Percentiles rank a stretch among this genome's conserved stretches.
These are phyloP conservation scores for Acrobasis suavella DNA, from an alignment of 2,888 invertebrate genomes.

Conservation along the genomic window DNA sequence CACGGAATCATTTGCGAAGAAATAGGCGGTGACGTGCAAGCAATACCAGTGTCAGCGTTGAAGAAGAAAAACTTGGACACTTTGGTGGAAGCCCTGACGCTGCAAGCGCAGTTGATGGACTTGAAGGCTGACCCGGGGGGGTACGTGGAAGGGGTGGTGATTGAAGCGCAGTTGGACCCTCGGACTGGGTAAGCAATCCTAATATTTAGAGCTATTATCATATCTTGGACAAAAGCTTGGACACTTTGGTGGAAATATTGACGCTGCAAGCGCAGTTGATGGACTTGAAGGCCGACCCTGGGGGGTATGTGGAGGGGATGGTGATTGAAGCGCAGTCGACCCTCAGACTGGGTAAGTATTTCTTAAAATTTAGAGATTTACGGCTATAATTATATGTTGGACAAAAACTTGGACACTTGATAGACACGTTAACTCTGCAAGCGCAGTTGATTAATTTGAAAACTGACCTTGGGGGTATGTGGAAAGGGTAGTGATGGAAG, in stretches of 20 bases:
- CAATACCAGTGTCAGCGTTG: slow-evolving; percentile 95
- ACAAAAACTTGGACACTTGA: no score
- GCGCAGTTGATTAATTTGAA: no score
- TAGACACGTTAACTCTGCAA: no score
- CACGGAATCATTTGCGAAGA: slow-evolving; percentile 93
- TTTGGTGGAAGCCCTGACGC: slow-evolving; percentile 91
- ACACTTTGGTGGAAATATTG: not conserved
- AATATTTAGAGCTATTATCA: not conserved
- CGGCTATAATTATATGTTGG: no score
- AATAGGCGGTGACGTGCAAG: slow-evolving; percentile 95
- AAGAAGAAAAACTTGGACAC: slow-evolving; percentile 89
- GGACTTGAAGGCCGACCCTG: slow-evolving; percentile 89
- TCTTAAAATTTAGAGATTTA: no score
- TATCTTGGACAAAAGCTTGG: no score
- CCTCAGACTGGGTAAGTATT: slow-evolving; percentile 51
- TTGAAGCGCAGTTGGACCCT: slow-evolving; percentile 88
- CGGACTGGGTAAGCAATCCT: slow-evolving; percentile 49
- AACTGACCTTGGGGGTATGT: no score
- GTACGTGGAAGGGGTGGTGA: slow-evolving; percentile 92
- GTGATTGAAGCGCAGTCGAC: slow-evolving; percentile 91
- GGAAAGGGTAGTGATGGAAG: no score
- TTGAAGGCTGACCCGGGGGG: slow-evolving; percentile 92
- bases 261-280: not conserved
- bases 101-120: slow-evolving; percentile 94
- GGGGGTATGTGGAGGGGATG: slow-evolving; percentile 93